A percentile compares a stretch with the other conserved stretches of the same genome.
Evolutionary conservation across 1,140 invertebrate species (phyloP).

Genomic region (Latrodectus geometricus): DNA sequence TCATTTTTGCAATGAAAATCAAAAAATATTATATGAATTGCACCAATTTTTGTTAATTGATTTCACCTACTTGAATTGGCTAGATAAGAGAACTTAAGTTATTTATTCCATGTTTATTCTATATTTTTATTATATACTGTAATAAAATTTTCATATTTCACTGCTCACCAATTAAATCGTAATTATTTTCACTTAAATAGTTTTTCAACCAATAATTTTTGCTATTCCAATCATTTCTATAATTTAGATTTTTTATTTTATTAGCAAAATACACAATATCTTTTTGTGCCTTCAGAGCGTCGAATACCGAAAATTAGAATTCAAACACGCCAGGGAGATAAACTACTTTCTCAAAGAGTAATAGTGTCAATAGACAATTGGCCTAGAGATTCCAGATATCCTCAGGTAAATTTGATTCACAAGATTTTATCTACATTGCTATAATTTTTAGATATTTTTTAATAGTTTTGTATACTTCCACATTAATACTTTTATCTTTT

Average conservation of each 20-base stretch:
- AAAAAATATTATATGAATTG: too few relatives aligned
- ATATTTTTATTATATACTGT: too few relatives aligned
- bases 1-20: too few relatives aligned
- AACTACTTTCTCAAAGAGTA: constrained; percentile 84
- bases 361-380: constrained; percentile 93
- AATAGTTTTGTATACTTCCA: not conserved
- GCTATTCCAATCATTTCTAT: not conserved
- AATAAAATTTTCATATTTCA: too few relatives aligned
- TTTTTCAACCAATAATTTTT: not conserved
- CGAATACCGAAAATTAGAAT: constrained; percentile 92
- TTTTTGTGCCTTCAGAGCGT: constrained; percentile 91
- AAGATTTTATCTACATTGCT: not conserved
- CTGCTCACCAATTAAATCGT: too few relatives aligned
- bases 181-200: not conserved
- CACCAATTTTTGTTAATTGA: too few relatives aligned
- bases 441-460: not conserved
- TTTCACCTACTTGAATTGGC: too few relatives aligned
- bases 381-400: constrained; percentile 85
- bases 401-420: constrained; percentile 60
- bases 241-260: not conserved
- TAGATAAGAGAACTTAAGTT: too few relatives aligned
- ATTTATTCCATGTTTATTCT: too few relatives aligned
- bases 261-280: constrained; percentile 72
- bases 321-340: constrained; percentile 88
- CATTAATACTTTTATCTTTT: too few relatives aligned